Evolutionary conservation across 2,888 invertebrate species (phyloP).

Genomic region (Leptinotarsa tumamoca): DNA sequence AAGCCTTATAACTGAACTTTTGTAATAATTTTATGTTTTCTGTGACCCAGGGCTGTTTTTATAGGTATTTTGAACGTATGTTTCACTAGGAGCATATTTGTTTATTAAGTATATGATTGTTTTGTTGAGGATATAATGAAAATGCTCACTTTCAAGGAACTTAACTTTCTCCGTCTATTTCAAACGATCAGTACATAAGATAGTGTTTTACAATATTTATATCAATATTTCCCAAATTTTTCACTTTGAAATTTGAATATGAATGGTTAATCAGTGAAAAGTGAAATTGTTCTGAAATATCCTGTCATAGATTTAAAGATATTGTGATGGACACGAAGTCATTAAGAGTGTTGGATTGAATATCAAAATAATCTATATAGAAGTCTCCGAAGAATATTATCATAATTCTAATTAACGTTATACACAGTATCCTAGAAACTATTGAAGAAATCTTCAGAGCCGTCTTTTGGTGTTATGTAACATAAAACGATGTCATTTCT

Average conservation of each 20-base stretch:
- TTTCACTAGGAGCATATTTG: neutral
- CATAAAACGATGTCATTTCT: neutral
- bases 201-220: neutral
- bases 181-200: constrained; percentile 6
- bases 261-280: neutral
- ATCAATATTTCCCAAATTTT: neutral
- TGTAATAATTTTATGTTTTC: constrained; percentile 3
- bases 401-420: neutral
- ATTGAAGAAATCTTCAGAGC: neutral
- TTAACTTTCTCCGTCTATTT: neutral
- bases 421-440: neutral
- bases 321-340: neutral
- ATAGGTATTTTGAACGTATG: neutral
- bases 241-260: neutral
- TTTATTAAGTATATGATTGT: neutral
- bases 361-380: neutral
- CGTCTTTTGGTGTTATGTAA: neutral
- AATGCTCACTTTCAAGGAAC: too few species aligned
- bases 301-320: neutral
- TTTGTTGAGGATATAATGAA: too few species aligned
- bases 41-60: neutral
- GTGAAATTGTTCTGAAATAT: neutral
- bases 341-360: neutral
- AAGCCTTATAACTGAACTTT: neutral
- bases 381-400: neutral